Percentiles rank a stretch among this genome's conserved stretches.
Evolutionary conservation across 2,113 vertebrate species (phyloP).

Genomic region (Pterocles gutturalis): DNA sequence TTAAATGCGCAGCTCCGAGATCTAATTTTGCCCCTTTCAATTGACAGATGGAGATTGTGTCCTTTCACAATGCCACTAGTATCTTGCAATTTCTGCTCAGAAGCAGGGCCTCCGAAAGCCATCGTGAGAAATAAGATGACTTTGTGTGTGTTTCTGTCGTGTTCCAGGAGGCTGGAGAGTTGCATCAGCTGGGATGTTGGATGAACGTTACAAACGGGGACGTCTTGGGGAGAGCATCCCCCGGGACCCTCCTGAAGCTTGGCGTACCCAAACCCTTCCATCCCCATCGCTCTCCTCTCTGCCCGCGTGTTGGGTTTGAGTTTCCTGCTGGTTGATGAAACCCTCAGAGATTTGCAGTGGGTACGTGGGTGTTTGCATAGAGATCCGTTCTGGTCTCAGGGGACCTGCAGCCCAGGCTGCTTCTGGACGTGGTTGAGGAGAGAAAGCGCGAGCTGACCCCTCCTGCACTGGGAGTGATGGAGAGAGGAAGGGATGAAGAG

Average conservation of each 20-base stretch:
- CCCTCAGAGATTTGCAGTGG: not conserved
- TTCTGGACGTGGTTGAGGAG: not conserved
- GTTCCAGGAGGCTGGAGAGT: not conserved
- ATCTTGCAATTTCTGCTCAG: not conserved
- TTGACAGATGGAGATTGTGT: conserved; percentile 59
- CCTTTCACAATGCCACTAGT: not conserved
- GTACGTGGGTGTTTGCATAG: not conserved
- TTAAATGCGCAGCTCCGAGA: not conserved
- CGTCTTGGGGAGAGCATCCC: not conserved
- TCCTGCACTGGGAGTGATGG: not conserved
- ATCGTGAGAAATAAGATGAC: not conserved
- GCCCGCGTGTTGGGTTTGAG: not conserved
- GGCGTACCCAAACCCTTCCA: not conserved
- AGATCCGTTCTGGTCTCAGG: not conserved
- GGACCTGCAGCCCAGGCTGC: not conserved
- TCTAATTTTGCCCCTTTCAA: conserved; percentile 32
- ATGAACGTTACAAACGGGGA: not conserved
- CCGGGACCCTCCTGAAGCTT: fast-evolving
- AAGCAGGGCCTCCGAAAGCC: not conserved
- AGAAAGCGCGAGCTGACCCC: not conserved
- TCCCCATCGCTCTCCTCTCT: not conserved
- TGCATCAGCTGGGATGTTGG: not conserved
- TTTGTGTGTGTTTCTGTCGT: not conserved
- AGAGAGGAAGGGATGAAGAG: not conserved
- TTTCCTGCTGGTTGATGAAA: not conserved